Conservation (phyloP, 2,797 vertebrate species). For the Chrosomus eos region DNA sequence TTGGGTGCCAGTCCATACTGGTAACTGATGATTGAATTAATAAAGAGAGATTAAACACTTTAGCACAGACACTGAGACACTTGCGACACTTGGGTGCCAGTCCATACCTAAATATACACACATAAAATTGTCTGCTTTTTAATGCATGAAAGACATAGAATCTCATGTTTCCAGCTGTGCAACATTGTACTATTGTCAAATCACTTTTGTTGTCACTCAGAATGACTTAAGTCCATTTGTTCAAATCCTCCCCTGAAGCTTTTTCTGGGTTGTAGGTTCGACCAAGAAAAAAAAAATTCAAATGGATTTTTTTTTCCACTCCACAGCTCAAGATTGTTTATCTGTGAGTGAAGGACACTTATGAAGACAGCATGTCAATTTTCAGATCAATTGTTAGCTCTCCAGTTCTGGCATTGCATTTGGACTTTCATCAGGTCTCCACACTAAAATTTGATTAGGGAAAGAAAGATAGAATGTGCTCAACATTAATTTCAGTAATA, state of each 20-base stretch:
- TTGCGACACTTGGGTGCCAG: no score
- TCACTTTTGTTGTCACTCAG: not conserved
- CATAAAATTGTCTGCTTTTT: not conserved
- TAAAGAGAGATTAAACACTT: no score
- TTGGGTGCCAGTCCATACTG: not conserved
- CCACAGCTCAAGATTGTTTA: conserved; percentile 75
- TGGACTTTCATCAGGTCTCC: conserved; percentile 65
- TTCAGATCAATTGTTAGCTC: conserved; percentile 80
- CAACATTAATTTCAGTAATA: conserved; percentile 24
- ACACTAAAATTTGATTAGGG: conserved; percentile 9
- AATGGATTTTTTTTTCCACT: conserved; percentile 74
- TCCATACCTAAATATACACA: not conserved
- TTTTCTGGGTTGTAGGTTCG: conserved; percentile 57
- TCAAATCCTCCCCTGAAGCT: conserved; percentile 35
- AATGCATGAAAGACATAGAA: not conserved
- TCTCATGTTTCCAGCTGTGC: not conserved
- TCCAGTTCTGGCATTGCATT: conserved; percentile 75
- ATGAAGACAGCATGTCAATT: conserved; percentile 81
- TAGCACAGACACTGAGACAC: no score
- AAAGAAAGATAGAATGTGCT: conserved; percentile 1
- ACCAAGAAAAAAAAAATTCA: conserved; percentile 53
- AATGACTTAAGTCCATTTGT: conserved; percentile 6
- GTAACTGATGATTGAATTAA: no score
- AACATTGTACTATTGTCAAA: not conserved
- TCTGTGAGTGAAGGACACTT: conserved; percentile 74